phyloP scores from a whole-genome alignment of 2,113 vertebrate species.

The Nothoprocta perdicaria region DNA sequence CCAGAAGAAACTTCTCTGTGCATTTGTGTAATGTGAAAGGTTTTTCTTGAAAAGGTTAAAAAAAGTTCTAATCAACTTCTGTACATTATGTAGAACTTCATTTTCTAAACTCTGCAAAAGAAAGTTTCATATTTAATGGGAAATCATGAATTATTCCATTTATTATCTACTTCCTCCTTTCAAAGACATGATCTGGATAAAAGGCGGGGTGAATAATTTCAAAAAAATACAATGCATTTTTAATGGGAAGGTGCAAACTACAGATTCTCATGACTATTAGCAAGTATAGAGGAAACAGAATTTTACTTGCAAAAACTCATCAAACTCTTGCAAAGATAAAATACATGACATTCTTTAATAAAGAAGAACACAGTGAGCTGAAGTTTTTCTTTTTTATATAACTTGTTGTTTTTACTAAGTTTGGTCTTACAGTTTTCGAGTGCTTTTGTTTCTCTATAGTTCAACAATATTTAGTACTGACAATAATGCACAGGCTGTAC shows the following conservation, averaged over 20 bases:
- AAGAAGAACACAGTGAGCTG: conserved; percentile 69
- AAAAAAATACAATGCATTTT: conserved; percentile 90
- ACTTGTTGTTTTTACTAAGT: conserved; percentile 79
- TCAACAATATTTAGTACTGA: conserved; percentile 48
- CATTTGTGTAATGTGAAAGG: conserved; percentile 73
- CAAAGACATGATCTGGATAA: conserved; percentile 96
- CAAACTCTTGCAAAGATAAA: conserved; percentile 83
- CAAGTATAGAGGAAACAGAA: conserved; percentile 86
- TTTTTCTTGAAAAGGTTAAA: conserved; percentile 82
- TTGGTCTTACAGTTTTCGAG: conserved; percentile 49
- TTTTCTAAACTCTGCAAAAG: conserved; percentile 96
- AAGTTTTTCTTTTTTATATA: conserved; percentile 74
- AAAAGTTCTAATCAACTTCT: conserved; percentile 95
- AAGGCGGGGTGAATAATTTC: conserved; percentile 94
- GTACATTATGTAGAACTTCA: conserved; percentile 99
- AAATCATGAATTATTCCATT: conserved; percentile 99
- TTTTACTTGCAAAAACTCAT: conserved; percentile 88
- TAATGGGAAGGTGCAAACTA: conserved; percentile 89
- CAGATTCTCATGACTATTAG: conserved; percentile 90
- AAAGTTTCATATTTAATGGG: conserved; percentile 99
- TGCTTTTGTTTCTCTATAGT: conserved; percentile 62
- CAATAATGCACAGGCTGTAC: conserved; percentile 12
- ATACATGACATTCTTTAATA: conserved; percentile 80
- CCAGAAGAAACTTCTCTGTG: conserved; percentile 65
- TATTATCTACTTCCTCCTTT: conserved; percentile 97